These are phyloP conservation scores for Proteles cristata DNA, from an alignment of 2,113 vertebrate species.

Conservation along the genomic window DNA sequence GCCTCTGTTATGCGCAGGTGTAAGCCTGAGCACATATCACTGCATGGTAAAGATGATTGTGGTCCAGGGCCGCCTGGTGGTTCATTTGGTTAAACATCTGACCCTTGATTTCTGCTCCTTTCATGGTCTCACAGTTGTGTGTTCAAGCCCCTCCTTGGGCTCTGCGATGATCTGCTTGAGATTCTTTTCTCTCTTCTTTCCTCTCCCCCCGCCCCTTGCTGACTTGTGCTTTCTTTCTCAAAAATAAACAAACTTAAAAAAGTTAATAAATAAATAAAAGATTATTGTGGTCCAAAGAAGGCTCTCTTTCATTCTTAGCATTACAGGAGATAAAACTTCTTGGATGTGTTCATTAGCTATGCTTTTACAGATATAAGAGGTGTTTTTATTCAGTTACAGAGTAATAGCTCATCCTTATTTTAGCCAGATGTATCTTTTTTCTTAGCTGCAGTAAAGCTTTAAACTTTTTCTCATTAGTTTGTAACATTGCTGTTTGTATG, in stretches of 20 bases:
- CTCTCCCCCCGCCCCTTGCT: too few relatives aligned
- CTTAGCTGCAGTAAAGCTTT: neutral
- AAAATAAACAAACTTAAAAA: too few relatives aligned
- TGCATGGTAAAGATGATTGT: neutral
- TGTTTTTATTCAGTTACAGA: neutral
- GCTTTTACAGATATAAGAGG: neutral
- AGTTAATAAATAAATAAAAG: neutral
- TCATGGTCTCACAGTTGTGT: too few relatives aligned
- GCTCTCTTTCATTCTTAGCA: neutral
- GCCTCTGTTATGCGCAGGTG: neutral
- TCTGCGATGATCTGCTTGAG: too few relatives aligned
- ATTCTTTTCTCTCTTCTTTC: too few relatives aligned
- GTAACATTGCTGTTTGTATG: neutral
- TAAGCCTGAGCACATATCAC: neutral
- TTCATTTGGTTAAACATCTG: too few relatives aligned
- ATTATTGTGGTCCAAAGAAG: neutral
- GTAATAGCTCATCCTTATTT: neutral
- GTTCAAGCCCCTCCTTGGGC: too few relatives aligned
- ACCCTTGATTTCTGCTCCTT: too few relatives aligned
- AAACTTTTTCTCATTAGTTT: neutral
- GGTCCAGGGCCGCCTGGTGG: neutral
- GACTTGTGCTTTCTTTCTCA: too few relatives aligned
- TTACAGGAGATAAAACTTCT: neutral
- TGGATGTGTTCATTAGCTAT: neutral
- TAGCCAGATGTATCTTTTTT: neutral